These are phyloP conservation scores for Patagioenas fasciata DNA, from an alignment of 2,113 vertebrate species.

Conservation along the genomic window DNA sequence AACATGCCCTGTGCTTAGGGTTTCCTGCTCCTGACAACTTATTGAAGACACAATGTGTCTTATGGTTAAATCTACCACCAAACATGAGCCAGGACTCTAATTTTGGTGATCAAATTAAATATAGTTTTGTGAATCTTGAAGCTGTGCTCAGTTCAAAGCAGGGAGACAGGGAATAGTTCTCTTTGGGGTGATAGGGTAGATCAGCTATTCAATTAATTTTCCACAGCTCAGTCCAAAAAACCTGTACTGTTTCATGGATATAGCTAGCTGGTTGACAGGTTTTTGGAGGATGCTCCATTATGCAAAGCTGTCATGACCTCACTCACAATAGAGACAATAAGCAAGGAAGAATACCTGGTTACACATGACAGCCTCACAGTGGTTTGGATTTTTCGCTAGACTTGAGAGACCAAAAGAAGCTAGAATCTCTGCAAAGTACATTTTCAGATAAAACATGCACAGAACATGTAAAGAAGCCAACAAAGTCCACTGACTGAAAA, in stretches of 20 bases:
- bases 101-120: background rate
- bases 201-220: background rate
- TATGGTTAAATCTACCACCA: too few species aligned
- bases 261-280: background rate
- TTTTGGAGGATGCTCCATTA: background rate
- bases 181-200: background rate
- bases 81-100: background rate
- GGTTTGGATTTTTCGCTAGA: background rate
- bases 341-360: background rate
- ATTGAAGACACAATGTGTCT: too few species aligned
- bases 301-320: background rate
- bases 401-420: background rate
- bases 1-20: too few species aligned
- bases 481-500: background rate
- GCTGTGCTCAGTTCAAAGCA: background rate
- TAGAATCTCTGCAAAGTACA: background rate
- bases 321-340: background rate
- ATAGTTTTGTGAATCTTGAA: background rate
- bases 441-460: background rate
- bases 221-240: background rate
- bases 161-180: background rate
- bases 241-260: background rate
- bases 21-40: too few species aligned
- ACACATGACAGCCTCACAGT: background rate
- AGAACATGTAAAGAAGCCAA: background rate